A percentile compares a stretch with the other conserved stretches of the same genome.
phyloP scores from a whole-genome alignment of 2,888 invertebrate species.

The Aproaerema taeniolella region DNA sequence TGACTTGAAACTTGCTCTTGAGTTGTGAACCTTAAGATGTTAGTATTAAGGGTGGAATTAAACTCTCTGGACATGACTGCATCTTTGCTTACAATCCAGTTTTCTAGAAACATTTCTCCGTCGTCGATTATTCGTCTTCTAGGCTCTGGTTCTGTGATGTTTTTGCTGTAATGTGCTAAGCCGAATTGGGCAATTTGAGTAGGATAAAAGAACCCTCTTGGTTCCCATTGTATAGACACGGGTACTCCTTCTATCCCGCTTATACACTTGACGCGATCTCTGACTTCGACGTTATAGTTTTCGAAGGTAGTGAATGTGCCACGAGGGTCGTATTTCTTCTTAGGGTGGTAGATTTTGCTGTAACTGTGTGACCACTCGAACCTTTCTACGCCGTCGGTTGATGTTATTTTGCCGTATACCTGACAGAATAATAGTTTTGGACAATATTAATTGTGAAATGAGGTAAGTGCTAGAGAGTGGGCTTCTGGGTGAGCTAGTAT shows the following conservation, averaged over 20 bases:
- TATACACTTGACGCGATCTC: slow-evolving; percentile 97
- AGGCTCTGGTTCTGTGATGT: slow-evolving; percentile 90
- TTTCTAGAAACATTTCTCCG: slow-evolving; percentile 80
- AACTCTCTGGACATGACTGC: slow-evolving; percentile 80
- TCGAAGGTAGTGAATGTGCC: slow-evolving; percentile 98
- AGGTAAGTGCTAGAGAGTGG: too few relatives aligned
- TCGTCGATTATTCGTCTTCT: slow-evolving; percentile 84
- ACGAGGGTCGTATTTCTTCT: slow-evolving; percentile 90
- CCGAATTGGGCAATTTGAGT: slow-evolving; percentile 99
- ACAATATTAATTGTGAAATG: background rate
- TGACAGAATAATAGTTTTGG: slow-evolving; percentile 31
- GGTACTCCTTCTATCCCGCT: slow-evolving; percentile 96
- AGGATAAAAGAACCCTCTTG: slow-evolving; percentile 96
- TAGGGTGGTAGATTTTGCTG: slow-evolving; percentile 92
- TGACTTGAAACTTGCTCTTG: slow-evolving; percentile 82
- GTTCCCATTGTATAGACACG: slow-evolving; percentile 98
- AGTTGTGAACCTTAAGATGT: slow-evolving; percentile 84
- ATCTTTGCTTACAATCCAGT: slow-evolving; percentile 86
- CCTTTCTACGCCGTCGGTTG: slow-evolving; percentile 83
- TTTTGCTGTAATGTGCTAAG: slow-evolving; percentile 97
- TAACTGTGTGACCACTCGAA: slow-evolving; percentile 98
- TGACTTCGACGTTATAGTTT: slow-evolving; percentile 97
- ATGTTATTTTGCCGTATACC: slow-evolving; percentile 91
- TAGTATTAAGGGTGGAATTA: slow-evolving; percentile 76
- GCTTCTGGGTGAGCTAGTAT: too few relatives aligned